Evolutionary conservation across 2,797 vertebrate species (phyloP), one percentile per base, ranked within the genome.

Genomic region (Lerista edwardsae): DNA sequence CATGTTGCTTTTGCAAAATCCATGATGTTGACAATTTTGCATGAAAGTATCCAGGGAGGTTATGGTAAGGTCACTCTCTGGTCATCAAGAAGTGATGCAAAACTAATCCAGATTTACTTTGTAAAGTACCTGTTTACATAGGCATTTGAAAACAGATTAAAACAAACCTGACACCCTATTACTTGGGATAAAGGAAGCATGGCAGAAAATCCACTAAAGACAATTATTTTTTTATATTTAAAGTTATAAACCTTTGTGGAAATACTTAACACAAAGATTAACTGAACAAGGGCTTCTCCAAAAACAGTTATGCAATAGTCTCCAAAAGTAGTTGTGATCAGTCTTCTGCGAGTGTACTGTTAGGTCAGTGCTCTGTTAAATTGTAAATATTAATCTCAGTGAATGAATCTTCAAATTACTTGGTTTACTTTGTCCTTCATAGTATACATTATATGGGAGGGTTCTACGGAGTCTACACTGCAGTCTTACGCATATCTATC

Each of bases 101-200:
- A 96, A 95, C 97, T 98, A 97, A 99, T 99, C 97, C 97, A 94
- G 92, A 93, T 96, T 94, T 92, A 93, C 94, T 90, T 93, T 92
- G 96, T 96, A 97, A 97, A 96, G 96, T 93, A 93, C 89, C 87
- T 98, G 98, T 98, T 98, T 97, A 97, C 97, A 95, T 91, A 97
- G 95, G 95, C 94, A 97, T 98, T 97, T 96, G 96, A 94, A 94
- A 94, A 92, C 95, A 97, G 98, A 98, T 98, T 97, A 98, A 95
- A 93, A 93, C 94, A 94, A 96, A 97, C 95, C 95, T 90, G 94
- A 96, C 93, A 95, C 96, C 94, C 92, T 96, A 97, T 98, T 95
- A 94, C 93, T 51, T 80, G 83, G 87, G 91, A 89, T 82, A 95
- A 75, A 92, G 95, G 97, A 96, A 96, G 96, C 93, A 93, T 0